Evolutionary conservation across 2,888 invertebrate species (phyloP).

Genomic region (Stomorhina lunata): DNA sequence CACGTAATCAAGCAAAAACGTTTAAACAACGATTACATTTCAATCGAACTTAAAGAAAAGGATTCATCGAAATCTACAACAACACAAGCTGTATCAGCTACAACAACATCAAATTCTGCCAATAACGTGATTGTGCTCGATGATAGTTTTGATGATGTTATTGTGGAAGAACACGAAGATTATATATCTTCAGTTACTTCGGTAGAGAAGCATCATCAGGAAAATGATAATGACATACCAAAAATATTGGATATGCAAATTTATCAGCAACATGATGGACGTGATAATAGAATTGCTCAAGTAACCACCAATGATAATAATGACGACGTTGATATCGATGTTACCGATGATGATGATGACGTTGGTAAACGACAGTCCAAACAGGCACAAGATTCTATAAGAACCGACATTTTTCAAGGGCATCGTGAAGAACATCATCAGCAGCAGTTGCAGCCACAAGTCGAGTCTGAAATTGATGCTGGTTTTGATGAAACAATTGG

Average conservation of each 20-base stretch:
- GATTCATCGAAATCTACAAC: constrained; percentile 15
- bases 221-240: constrained; percentile 53
- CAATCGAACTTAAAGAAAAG: constrained; percentile 48
- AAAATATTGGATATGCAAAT: constrained; percentile 63
- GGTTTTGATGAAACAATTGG: constrained; percentile 68
- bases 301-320: constrained; percentile 21
- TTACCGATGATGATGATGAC: constrained; percentile 19
- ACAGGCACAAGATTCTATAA: constrained; percentile 10
- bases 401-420: neutral
- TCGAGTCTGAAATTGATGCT: constrained; percentile 65
- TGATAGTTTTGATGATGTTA: constrained; percentile 71
- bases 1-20: constrained; percentile 37
- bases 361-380: neutral
- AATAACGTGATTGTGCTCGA: constrained; percentile 67
- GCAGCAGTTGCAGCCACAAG: neutral
- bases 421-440: neutral
- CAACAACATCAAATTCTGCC: constrained; percentile 27
- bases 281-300: constrained; percentile 49
- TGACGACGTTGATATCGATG: constrained; percentile 38
- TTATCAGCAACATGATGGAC: constrained; percentile 58
- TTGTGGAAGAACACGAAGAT: constrained; percentile 70
- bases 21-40: constrained; percentile 49
- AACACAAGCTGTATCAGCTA: constrained; percentile 4
- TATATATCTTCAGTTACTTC: constrained; percentile 36
- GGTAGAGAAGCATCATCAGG: constrained; percentile 24